A percentile compares a stretch with the other conserved stretches of the same genome.
Conservation (phyloP, 2,113 vertebrate species). For the Struthidea cinerea region DNA sequence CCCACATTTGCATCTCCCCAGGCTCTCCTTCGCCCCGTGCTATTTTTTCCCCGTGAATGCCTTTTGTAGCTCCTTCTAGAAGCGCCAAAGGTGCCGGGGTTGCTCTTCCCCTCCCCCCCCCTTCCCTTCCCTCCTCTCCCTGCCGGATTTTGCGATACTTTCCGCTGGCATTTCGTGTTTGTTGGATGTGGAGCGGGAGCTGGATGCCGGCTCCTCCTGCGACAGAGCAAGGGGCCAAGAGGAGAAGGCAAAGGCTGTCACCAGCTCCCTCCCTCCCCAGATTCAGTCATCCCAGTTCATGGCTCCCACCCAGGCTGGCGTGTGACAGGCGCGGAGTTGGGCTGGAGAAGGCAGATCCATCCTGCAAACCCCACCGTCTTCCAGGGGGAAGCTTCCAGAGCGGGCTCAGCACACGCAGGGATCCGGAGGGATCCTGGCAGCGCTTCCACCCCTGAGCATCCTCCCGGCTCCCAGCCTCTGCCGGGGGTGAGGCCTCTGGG, state of each 20-base stretch:
- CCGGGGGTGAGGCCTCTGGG: not conserved
- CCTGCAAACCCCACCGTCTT: not conserved
- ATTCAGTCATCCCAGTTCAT: not conserved
- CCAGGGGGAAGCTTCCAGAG: not conserved
- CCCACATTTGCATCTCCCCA: not conserved
- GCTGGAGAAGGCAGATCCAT: not conserved
- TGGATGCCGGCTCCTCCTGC: not conserved
- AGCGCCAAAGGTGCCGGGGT: not conserved
- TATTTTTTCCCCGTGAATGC: not conserved
- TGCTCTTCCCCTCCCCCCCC: rapidly evolving
- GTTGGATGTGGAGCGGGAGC: not conserved
- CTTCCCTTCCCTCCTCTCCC: not conserved
- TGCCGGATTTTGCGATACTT: not conserved
- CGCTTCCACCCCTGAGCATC: not conserved
- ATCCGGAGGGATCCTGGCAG: not conserved
- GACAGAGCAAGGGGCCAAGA: not conserved
- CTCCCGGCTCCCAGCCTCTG: rapidly evolving
- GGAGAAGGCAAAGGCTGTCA: not conserved
- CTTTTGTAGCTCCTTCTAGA: constrained; percentile 25
- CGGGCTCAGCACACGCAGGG: rapidly evolving
- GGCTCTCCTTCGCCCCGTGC: not conserved
- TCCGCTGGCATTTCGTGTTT: not conserved
- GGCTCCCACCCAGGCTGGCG: not conserved
- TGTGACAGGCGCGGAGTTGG: rapidly evolving
- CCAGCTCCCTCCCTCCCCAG: not conserved